Evolutionary conservation across 2,797 vertebrate species (phyloP), one percentile per base, ranked within the genome.

Genomic region (Coilia nasus): DNA sequence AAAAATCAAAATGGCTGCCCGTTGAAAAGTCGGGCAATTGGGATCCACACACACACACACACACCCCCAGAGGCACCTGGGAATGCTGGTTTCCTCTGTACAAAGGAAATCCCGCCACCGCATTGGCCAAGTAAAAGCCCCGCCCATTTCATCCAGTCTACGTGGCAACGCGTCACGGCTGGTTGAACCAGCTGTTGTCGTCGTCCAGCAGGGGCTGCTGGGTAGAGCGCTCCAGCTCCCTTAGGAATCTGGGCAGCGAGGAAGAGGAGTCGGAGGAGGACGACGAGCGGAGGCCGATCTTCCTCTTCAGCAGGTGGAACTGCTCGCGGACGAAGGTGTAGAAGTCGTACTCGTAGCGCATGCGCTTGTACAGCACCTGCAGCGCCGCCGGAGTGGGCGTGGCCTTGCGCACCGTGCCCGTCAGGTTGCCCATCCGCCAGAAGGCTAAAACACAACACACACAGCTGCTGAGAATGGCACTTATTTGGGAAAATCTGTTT

Each of bases 281-380:
- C 19, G 4, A 54, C 10, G 81, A 97, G 89, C 96, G 97, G 23
- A 99, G 96, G 91, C 98, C 98, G 54, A 99, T 98, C 90, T 99
- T 99, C 88, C 96, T 97, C 93, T 99, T 99, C 85, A 94, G 93
- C 85, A 99, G 95, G 91, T 99, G 98, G 92, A 99, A 99, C 92
- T 99, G 98, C 91, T 99, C 97, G 54, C 96, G 97, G 91, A 99
- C 95, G 57, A 98, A 99, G 94, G 97, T 96, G 94, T 99, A 99
- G 93, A 99, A 99, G 83, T 98, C 96, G 0, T 99, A 99, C 91
- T 99, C 98, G 0, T 97, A 98, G 92, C 94, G 96, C 98, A 99
- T 98, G 81, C 98, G 96, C 88, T 97, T 97, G 94, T 99, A 99
- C 15, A 99, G 96, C 82, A 98, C 95, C 94, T 99, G 97, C 88